These are phyloP conservation scores for Macaria liturata DNA, from an alignment of 2,888 invertebrate genomes.

Conservation along the genomic window DNA sequence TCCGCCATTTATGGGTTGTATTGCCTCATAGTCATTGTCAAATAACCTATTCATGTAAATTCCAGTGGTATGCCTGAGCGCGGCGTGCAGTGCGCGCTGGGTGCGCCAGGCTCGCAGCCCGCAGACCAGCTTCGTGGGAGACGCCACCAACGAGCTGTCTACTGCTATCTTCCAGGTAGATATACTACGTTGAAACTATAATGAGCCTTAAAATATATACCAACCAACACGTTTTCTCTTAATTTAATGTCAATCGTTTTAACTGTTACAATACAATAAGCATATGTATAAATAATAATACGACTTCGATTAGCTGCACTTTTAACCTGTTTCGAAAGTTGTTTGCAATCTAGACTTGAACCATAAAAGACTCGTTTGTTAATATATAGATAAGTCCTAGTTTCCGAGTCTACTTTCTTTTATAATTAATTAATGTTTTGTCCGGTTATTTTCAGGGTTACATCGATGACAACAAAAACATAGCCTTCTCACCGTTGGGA, in stretches of 20 bases:
- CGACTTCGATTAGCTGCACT: slow-evolving; percentile 13
- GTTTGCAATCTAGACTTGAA: slow-evolving; percentile 11
- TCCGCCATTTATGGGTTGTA: too few relatives aligned
- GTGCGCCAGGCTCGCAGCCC: slow-evolving; percentile 60
- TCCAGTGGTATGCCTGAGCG: slow-evolving; percentile 58
- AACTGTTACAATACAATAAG: too few relatives aligned
- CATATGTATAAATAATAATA: not conserved
- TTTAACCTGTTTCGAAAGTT: slow-evolving; percentile 19
- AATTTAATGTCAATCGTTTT: too few relatives aligned
- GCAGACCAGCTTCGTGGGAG: slow-evolving; percentile 75
- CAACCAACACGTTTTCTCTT: too few relatives aligned
- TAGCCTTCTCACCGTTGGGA: slow-evolving; percentile 86
- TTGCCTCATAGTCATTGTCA: too few relatives aligned
- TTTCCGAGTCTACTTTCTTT: slow-evolving; percentile 11
- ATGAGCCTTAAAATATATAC: too few relatives aligned
- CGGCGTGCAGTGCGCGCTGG: slow-evolving; percentile 66
- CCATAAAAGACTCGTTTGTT: slow-evolving; percentile 2
- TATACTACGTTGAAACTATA: too few relatives aligned
- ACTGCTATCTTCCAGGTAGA: slow-evolving; percentile 80
- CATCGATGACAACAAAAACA: slow-evolving; percentile 80
- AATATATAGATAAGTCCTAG: slow-evolving; percentile 8
- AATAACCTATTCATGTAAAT: slow-evolving; percentile 26
- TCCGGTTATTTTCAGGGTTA: slow-evolving; percentile 66
- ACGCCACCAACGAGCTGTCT: slow-evolving; percentile 77
- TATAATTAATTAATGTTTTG: not conserved